Base-by-base conservation (phyloP, 2,797 vertebrate genomes). In the Myoxocephalus aenaeus region DNA sequence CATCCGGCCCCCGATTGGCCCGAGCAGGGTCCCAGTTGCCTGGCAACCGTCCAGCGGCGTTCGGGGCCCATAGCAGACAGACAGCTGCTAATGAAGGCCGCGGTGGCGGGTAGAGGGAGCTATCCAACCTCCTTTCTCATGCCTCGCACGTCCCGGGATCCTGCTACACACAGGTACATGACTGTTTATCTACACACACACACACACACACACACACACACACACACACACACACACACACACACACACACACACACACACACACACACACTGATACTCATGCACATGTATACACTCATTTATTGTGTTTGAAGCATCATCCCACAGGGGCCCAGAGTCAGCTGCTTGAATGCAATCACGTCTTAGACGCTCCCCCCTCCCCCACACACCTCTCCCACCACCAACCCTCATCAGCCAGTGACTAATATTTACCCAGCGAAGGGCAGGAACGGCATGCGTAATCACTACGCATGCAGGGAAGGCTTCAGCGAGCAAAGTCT, bases 1-100 rank as follows among this genome's bases (percentile, higher is more conserved):
- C 91, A 92, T 90, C 88, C 53, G 56, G 84, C 65, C 81, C 50
- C 85, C 83, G 90, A 94, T 94, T 94, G 93, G 93, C 88, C 88
- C 86, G 34, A 85, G 84, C 86, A 80, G 89, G 90, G 89, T 87
- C 89, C 90, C 91, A 92, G 94, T 95, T 96, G 93, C 95, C 90
- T 93, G 87, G 95, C 94, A 95, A 95, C 95, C 87, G 81, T 91
- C 89, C 92, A 92, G 92, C 80, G 80, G 90, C 85, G 90, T 80
- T 76, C 32, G 77, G 82, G 91, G 87, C 83, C 88, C 4, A 1
- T 78, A 11, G 80, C 87, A 88, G 92, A 94, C 86, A 91, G 92
- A 91, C 92, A 92, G 91, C 87, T 92, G 92, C 90, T 95, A 93
- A 93, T 93, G 90, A 93, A 91, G 77, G 81, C 62, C 4, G 25